Evolutionary conservation across 2,113 vertebrate genomes (phyloP), one percentile per base, ranked within the genome.

Genomic region (Sterna hirundo): DNA sequence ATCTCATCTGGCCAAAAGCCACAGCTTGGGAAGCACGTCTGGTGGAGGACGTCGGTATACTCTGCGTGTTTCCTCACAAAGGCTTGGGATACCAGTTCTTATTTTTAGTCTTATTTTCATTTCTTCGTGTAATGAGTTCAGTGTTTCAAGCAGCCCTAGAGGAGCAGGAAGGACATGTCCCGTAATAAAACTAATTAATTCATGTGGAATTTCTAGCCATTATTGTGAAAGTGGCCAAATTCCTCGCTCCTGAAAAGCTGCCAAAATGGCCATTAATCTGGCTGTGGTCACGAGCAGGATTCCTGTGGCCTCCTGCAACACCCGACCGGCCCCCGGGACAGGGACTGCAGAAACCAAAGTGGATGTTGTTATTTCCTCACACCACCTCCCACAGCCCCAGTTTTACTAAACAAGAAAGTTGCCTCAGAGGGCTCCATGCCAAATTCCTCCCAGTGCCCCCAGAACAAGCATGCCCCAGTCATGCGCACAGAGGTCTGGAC

Each of bases 101-200:
- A 91, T 94, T 96, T 97, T 97, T 95, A 96, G 87, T 21, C 81
- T 51, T 91, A 40, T 95, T 96, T 96, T 94, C 64, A 93, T 95
- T 93, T 94, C 93, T 96, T 94, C 46, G 30, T 68, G 79, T 88
- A 96, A 96, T 96, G 93, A 93, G 78, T 92, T 96, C 89, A 75
- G 90, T 77, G 87, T 95, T 96, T 90, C 89, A 91, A 71, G 90
- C 91, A 92, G 89, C 93, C 94, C 95, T 94, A 72, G 78, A 95
- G 97, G 78, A 96, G 55, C 71, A 94, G 82, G 89, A 97, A 95
- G 93, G 75, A 97, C 87, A 68, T 75, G 90, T 85, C 87, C 87
- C 13, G 8, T 92, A 97, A 96, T 95, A 96, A 96, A 93, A 88
- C 79, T 90, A 96, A 97, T 96, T 94, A 94, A 93, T 78, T 96